Conservation (phyloP, 2,888 invertebrate species). For the Drosophila nigritarsus region DNA sequence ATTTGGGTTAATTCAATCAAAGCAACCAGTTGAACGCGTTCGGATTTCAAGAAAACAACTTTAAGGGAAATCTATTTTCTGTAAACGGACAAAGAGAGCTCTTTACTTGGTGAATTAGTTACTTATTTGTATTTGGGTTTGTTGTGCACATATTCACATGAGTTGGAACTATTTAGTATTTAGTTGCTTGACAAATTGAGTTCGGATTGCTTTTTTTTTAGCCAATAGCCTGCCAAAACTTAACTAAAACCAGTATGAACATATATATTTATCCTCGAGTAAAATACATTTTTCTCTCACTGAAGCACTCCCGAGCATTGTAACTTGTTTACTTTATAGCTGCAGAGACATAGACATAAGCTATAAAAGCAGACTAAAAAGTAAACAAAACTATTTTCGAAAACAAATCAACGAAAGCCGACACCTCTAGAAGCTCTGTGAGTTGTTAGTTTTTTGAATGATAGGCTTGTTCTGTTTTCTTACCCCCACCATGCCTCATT, state of each 20-base stretch:
- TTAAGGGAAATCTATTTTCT: background rate
- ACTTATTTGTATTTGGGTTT: background rate
- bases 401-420: background rate
- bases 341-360: background rate
- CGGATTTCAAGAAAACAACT: background rate
- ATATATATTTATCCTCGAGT: background rate
- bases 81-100: background rate
- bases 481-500: background rate
- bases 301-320: background rate
- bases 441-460: background rate
- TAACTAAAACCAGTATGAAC: background rate
- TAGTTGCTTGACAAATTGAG: background rate
- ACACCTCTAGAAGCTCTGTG: background rate
- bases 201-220: background rate
- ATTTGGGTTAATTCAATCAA: conserved; percentile 12
- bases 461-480: background rate
- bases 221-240: background rate
- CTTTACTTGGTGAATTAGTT: background rate
- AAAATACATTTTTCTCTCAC: background rate
- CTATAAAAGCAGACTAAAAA: background rate
- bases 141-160: background rate
- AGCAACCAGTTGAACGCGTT: conserved; percentile 1
- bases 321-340: background rate
- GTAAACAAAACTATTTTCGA: background rate
- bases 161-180: background rate